Conservation (phyloP, 2,113 vertebrate species). For the Mus spicilegus region DNA sequence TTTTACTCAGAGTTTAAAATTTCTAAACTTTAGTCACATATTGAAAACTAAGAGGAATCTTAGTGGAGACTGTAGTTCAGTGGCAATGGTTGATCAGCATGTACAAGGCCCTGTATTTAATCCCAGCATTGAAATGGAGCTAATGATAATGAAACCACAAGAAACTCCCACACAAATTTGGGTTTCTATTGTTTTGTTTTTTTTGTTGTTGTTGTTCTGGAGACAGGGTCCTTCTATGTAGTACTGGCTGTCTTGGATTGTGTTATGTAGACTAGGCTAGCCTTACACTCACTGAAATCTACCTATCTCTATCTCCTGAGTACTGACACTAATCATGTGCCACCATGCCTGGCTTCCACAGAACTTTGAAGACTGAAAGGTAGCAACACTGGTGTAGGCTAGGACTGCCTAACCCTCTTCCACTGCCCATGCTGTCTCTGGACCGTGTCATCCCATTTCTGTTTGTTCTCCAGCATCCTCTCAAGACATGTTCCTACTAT, state of each 20-base stretch:
- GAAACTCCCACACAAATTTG: not conserved
- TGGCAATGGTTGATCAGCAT: not conserved
- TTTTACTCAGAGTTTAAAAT: conserved; percentile 12
- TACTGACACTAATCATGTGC: not conserved
- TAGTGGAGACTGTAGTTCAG: not conserved
- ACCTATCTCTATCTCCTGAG: not conserved
- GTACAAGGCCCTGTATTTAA: not conserved
- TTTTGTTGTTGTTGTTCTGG: not conserved
- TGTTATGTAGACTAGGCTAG: not conserved
- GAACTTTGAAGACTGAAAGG: conserved; percentile 8
- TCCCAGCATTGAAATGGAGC: not conserved
- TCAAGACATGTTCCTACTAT: not conserved
- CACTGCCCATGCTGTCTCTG: not conserved
- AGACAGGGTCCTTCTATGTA: not conserved
- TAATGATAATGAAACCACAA: not conserved
- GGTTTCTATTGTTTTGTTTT: not conserved
- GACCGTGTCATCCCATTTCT: not conserved
- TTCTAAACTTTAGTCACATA: conserved; percentile 7
- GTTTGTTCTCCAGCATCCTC: not conserved
- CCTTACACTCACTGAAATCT: not conserved
- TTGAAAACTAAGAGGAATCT: conserved; percentile 2
- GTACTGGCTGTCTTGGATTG: not conserved
- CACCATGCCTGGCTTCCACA: not conserved
- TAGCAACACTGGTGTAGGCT: not conserved
- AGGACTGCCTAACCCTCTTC: not conserved